Evolutionary conservation across 1,140 invertebrate species (phyloP), one percentile per base, ranked within the genome.

Genomic region (Halyomorpha halys): DNA sequence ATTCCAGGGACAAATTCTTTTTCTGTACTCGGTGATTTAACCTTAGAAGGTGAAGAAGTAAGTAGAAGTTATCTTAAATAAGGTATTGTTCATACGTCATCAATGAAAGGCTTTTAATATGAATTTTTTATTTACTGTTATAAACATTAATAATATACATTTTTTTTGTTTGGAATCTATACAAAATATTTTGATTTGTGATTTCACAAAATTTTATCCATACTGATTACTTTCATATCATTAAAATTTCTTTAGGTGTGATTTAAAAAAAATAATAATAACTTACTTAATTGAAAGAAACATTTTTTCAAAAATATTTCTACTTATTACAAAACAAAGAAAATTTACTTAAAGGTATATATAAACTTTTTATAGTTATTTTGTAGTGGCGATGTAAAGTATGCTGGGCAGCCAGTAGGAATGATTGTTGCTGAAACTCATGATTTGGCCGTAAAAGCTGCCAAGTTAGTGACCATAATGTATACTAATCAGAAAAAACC

Each of bases 341-440:
- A n/a, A n/a, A n/a, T n/a, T n/a, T n/a, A n/a, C n/a, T n/a, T n/a
- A n/a, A n/a, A n/a, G n/a, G n/a, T n/a, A n/a, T n/a, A n/a, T n/a
- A n/a, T n/a, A 47, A 68, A 68, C 61, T 63, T 67, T 34, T 69
- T 56, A 11, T 73, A 80, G 74, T 67, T 80, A 25, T 81, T 85
- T 59, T 76, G 70, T 2, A 74, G 75, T 44, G 72, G 75, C 2
- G 72, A 78, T 56, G 77, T 89, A 0, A 70, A 73, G 1, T 86
- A 82, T 70, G 84, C 85, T 59, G 85, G 86, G 0, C 88, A 91
- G 70, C 81, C 86, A 0, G 68, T 89, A 15, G 90, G 85, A 0
- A 67, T 91, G 0, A 75, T 93, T 1, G 81, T 84, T 0, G 89
- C 86, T 0, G 72, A 78, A 15, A 82, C 76, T 45, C 76, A 81